A percentile compares a stretch with the other conserved stretches of the same genome.
These are phyloP conservation scores for Carassius auratus DNA, from an alignment of 2,113 vertebrate species.

Conservation along the genomic window DNA sequence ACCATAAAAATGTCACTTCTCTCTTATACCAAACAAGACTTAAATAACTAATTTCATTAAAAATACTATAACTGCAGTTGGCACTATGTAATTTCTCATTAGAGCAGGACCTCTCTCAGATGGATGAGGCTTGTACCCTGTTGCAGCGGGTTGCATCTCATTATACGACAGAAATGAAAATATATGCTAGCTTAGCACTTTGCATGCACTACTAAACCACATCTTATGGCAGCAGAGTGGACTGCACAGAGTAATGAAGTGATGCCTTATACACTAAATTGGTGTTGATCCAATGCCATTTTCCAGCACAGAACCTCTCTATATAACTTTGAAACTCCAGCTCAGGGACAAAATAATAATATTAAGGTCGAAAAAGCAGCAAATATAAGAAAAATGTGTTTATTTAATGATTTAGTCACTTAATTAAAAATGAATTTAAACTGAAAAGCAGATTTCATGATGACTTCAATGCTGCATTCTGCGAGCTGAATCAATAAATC, in stretches of 20 bases:
- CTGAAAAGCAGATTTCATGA: background rate
- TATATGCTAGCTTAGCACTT: conserved; percentile 54
- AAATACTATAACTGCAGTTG: conserved; percentile 52
- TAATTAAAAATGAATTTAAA: background rate
- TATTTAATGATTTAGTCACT: background rate
- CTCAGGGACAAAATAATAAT: background rate
- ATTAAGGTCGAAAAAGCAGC: background rate
- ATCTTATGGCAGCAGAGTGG: conserved; percentile 23
- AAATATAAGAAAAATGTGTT: background rate
- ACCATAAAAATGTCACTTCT: conserved; percentile 1
- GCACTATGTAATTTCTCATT: conserved; percentile 55
- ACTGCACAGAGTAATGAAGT: conserved; percentile 38
- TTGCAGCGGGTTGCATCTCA: conserved; percentile 51
- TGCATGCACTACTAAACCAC: conserved; percentile 11
- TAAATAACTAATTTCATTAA: conserved; percentile 48
- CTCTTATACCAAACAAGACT: conserved; percentile 1
- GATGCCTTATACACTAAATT: conserved; percentile 28
- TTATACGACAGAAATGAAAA: conserved; percentile 56
- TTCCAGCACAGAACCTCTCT: background rate
- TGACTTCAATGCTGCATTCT: background rate
- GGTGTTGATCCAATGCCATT: conserved; percentile 34
- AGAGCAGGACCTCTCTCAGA: conserved; percentile 49
- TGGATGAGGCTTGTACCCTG: conserved; percentile 52
- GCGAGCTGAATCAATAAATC: background rate
- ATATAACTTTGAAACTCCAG: background rate